phyloP scores from a whole-genome alignment of 2,888 invertebrate species.

The Emmelina monodactyla region DNA sequence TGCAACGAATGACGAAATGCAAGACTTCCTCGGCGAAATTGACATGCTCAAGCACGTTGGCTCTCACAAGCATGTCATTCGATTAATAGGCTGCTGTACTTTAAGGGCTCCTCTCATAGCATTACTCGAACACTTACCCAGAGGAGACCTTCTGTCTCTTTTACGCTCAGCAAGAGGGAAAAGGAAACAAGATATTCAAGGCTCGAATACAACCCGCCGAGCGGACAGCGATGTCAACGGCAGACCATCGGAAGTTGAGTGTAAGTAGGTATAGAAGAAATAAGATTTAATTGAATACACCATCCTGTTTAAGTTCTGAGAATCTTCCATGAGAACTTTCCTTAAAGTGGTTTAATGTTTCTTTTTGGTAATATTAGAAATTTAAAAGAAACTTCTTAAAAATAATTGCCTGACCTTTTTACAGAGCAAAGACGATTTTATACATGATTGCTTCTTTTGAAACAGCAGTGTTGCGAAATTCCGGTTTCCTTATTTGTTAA shows the following conservation, averaged over 20 bases:
- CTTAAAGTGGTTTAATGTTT: too few relatives aligned
- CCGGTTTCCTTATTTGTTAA: too few relatives aligned
- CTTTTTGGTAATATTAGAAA: too few relatives aligned
- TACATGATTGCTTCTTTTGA: too few relatives aligned
- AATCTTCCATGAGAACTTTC: too few relatives aligned
- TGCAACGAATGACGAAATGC: slow-evolving; percentile 65
- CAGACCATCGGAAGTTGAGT: slow-evolving; percentile 65
- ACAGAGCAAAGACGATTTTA: too few relatives aligned
- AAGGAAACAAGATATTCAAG: slow-evolving; percentile 25
- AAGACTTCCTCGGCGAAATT: slow-evolving; percentile 81
- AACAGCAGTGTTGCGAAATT: too few relatives aligned
- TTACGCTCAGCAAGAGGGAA: slow-evolving; percentile 57
- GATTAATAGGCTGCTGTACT: slow-evolving; percentile 78
- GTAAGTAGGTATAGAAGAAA: too few relatives aligned
- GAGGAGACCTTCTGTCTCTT: slow-evolving; percentile 76
- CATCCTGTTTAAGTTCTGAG: too few relatives aligned
- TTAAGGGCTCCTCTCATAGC: slow-evolving; percentile 73
- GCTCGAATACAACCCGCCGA: slow-evolving; percentile 55
- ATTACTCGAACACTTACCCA: slow-evolving; percentile 80
- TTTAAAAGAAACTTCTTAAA: too few relatives aligned
- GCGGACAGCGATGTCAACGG: slow-evolving; percentile 30
- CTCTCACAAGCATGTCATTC: slow-evolving; percentile 77
- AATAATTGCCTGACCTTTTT: too few relatives aligned
- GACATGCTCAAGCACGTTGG: slow-evolving; percentile 80
- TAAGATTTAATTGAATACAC: too few relatives aligned